Conservation (phyloP, 1,140 invertebrate species). For the Drosophila guanche region DNA sequence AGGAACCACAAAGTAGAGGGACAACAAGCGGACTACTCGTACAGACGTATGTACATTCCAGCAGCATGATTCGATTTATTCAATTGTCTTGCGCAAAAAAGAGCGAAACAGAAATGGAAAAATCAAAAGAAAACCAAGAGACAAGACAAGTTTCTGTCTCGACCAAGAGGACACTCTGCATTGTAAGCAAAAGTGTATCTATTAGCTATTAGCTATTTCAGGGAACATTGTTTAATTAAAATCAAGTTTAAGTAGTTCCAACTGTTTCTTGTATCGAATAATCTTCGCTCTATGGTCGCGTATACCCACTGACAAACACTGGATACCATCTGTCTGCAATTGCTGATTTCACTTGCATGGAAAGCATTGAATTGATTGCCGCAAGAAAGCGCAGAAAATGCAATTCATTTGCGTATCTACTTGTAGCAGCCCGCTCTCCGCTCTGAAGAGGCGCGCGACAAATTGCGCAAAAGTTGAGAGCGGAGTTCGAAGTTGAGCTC, state of each 20-base stretch:
- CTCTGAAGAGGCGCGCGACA: slow-evolving; percentile 44
- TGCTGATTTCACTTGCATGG: slow-evolving; percentile 53
- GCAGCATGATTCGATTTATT: slow-evolving; percentile 53
- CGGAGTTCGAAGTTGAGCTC: slow-evolving; percentile 8
- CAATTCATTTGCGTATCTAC: slow-evolving; percentile 71
- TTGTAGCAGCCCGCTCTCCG: neutral
- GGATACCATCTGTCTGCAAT: slow-evolving; percentile 19
- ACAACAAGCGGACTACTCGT: slow-evolving; percentile 22
- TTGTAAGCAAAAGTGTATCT: neutral
- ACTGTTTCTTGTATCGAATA: too few species aligned
- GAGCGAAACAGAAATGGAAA: neutral
- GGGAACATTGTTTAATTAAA: too few species aligned
- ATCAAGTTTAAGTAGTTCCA: too few species aligned
- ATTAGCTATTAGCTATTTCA: too few species aligned
- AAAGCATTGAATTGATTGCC: slow-evolving; percentile 7
- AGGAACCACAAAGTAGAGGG: slow-evolving; percentile 31
- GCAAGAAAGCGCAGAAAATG: slow-evolving; percentile 60
- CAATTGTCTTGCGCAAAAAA: slow-evolving; percentile 71
- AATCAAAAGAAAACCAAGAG: slow-evolving; percentile 25
- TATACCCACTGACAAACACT: neutral
- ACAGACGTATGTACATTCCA: slow-evolving; percentile 50
- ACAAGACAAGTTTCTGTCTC: slow-evolving; percentile 13
- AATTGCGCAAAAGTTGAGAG: slow-evolving; percentile 64
- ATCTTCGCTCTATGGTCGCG: too few species aligned
- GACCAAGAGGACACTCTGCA: neutral